Evolutionary conservation across 2,797 vertebrate genomes (phyloP).

Genomic region (Borostomias antarcticus): DNA sequence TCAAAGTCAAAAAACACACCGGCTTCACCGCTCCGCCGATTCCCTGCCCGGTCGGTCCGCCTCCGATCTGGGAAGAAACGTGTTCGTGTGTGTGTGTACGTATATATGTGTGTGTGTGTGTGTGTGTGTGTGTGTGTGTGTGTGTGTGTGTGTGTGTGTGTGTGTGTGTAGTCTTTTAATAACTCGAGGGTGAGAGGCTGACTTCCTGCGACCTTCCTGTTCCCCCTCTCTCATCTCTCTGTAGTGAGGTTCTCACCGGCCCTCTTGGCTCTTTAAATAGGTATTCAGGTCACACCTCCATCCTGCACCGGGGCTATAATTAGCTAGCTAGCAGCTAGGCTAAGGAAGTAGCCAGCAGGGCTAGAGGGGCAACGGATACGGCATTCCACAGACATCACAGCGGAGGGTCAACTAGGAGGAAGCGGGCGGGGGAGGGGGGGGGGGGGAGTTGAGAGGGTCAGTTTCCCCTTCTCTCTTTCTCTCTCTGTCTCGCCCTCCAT

Average conservation of each 20-base stretch:
- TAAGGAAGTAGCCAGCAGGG: slow-evolving; percentile 32
- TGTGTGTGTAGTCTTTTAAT: background rate
- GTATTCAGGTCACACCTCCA: slow-evolving; percentile 63
- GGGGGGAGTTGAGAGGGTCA: background rate
- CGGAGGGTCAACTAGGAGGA: slow-evolving; percentile 32
- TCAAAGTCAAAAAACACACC: no score
- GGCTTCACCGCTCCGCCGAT: no score
- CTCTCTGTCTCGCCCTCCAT: background rate
- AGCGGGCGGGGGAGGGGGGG: slow-evolving; percentile 41
- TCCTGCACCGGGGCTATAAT: slow-evolving; percentile 63
- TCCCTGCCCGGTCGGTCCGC: no score
- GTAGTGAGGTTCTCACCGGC: slow-evolving; percentile 35
- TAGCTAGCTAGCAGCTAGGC: slow-evolving; percentile 54
- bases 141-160: slow-evolving; percentile 13
- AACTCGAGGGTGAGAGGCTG: slow-evolving; percentile 5
- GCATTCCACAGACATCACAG: slow-evolving; percentile 50
- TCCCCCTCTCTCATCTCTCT: slow-evolving; percentile 29
- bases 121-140: slow-evolving; percentile 12
- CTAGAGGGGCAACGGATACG: slow-evolving; percentile 15
- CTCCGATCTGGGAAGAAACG: background rate
- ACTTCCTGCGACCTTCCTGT: slow-evolving; percentile 32
- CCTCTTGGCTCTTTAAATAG: slow-evolving; percentile 53
- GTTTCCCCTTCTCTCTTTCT: background rate
- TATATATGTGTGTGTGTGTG: background rate
- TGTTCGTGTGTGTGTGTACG: background rate